A percentile compares a stretch with the other conserved stretches of the same genome.
phyloP scores from a whole-genome alignment of 2,888 invertebrate species.

The Diplolepis rosae region DNA sequence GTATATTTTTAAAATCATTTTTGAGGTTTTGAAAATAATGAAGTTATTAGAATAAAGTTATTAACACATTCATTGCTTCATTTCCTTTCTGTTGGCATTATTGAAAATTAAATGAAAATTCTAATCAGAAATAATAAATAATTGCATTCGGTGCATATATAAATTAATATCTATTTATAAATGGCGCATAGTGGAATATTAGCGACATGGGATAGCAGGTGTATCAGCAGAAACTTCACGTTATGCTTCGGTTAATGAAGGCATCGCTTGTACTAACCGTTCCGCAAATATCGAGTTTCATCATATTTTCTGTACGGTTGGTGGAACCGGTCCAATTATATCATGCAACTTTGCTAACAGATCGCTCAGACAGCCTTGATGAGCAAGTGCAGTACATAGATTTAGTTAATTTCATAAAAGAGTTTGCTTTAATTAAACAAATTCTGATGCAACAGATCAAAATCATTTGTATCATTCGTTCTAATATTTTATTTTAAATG shows the following conservation, averaged over 20 bases:
- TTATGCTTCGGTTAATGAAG: constrained; percentile 1
- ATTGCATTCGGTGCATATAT: not conserved
- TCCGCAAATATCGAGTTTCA: constrained; percentile 45
- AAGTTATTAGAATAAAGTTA: too few relatives aligned
- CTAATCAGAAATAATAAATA: too few relatives aligned
- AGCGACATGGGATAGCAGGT: constrained; percentile 19
- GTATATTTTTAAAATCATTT: too few relatives aligned
- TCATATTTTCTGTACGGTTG: constrained; percentile 57
- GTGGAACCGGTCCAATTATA: constrained; percentile 68
- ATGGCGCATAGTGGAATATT: not conserved
- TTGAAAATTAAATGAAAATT: too few relatives aligned
- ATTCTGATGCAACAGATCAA: too few relatives aligned
- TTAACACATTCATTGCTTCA: too few relatives aligned
- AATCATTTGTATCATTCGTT: too few relatives aligned
- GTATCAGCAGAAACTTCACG: constrained; percentile 15
- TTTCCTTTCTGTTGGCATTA: too few relatives aligned
- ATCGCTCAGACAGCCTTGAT: constrained; percentile 47
- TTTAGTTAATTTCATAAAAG: too few relatives aligned
- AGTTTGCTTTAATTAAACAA: too few relatives aligned
- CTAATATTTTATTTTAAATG: too few relatives aligned
- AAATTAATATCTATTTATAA: constrained; percentile 8
- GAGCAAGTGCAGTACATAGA: constrained; percentile 13
- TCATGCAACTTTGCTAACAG: constrained; percentile 56
- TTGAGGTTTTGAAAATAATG: too few relatives aligned
- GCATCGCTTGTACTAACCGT: constrained; percentile 57